Conservation (phyloP, 2,888 invertebrate species). For the Cephalotes varians region DNA sequence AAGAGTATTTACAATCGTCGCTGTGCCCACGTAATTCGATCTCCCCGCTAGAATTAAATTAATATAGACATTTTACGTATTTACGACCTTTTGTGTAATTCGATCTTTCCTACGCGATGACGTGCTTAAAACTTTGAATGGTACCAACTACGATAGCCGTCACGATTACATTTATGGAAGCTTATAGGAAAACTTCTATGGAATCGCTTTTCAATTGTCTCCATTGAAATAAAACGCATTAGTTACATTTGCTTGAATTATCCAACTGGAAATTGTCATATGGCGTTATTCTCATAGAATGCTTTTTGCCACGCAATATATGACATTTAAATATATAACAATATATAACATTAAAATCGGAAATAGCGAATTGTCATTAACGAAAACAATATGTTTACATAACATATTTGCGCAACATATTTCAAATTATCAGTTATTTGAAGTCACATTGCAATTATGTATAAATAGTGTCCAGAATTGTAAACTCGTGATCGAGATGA, state of each 20-base stretch:
- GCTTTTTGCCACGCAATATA: not conserved
- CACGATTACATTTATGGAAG: conserved; percentile 28
- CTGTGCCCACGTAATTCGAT: conserved; percentile 9
- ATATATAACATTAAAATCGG: not conserved
- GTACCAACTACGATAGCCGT: conserved; percentile 5
- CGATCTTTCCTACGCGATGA: conserved; percentile 15
- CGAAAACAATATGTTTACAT: not conserved
- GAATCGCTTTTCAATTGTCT: conserved; percentile 23
- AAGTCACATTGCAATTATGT: not conserved
- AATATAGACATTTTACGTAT: conserved; percentile 22
- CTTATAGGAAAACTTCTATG: conserved; percentile 18
- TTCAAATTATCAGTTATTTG: not conserved
- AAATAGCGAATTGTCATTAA: not conserved
- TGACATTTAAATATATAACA: not conserved
- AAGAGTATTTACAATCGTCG: conserved; percentile 1
- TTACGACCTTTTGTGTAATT: conserved; percentile 27
- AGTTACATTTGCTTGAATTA: conserved; percentile 17
- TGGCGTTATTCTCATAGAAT: not conserved
- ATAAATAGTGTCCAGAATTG: not conserved
- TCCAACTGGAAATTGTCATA: not conserved
- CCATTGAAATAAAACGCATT: not conserved
- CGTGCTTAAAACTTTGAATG: conserved; percentile 40
- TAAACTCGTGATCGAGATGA: not conserved
- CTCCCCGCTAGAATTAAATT: conserved; percentile 10
- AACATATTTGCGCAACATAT: not conserved